Base-by-base conservation (phyloP, 2,797 vertebrate genomes). In the Amniataba percoides region DNA sequence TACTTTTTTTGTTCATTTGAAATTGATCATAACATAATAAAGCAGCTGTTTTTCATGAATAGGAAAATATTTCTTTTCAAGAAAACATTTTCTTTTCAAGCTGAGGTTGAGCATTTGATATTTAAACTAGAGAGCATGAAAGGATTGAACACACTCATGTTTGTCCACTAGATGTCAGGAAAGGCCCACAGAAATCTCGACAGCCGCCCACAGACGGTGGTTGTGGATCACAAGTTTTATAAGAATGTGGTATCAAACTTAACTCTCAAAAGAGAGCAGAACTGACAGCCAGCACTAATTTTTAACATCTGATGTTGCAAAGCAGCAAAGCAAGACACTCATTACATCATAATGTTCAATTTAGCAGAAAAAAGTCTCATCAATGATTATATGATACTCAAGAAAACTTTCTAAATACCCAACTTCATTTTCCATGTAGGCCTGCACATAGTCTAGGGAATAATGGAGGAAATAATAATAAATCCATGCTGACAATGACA, bases 121-220 rank as follows among this genome's bases (percentile, higher is more conserved):
- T 31, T 31, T 31, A 3, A 31, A 65, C 9, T 4, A 2, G 51
- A 49, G 8, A 42, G 34, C 39, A 27, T 21, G 12, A 46, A 56
- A 36, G 31, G 11, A 31, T 12, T 49, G n/a, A 59, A 16, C 13
- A 53, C 14, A 71, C 21, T 64, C 58, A 51, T 12, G 23, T 15
- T 63, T 67, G 55, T 82, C 87, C 93, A 90, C 64, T 78, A 90
- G 94, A 75, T 92, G 93, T 81, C 87, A 94, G 82, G 65, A 61
- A 83, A 74, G 56, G 45, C 67, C 70, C 74, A 31, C 45, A 68
- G 51, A 69, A 45, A 39, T 1, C 2, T 8, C 9, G 6, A 1
- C 63, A 68, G 62, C 19, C 23, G 5, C 39, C 39, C 11, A 15
- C 31, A 31, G 23, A 13, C 43, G 25, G 42, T 16, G 19, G 34